Conservation (phyloP, 2,113 vertebrate genomes). For the Cyanoderma ruficeps region DNA sequence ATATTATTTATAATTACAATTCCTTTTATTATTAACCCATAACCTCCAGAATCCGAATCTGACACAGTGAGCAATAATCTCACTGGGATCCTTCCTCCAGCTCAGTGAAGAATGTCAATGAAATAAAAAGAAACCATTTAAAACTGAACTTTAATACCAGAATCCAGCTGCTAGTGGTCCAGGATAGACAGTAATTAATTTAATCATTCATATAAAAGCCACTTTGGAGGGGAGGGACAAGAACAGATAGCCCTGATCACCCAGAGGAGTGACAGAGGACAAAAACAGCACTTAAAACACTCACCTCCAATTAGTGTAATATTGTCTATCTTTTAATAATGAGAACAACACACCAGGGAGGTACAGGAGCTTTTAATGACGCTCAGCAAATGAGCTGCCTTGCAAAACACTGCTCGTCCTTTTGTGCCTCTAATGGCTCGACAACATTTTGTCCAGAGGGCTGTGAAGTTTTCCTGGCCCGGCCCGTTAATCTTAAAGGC, state of each 20-base stretch:
- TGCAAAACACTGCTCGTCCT: neutral
- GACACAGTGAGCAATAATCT: neutral
- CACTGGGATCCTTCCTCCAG: neutral
- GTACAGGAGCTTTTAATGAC: slow-evolving; percentile 27
- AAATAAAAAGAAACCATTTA: neutral
- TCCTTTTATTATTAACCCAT: neutral
- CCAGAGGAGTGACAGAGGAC: neutral
- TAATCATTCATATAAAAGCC: neutral
- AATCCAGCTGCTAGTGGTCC: neutral
- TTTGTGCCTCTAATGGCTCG: slow-evolving; percentile 8
- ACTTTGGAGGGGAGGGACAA: neutral
- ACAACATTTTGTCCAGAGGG: slow-evolving; percentile 38
- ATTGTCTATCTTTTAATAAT: slow-evolving; percentile 36
- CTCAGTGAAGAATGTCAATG: neutral
- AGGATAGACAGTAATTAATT: neutral
- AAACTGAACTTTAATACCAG: neutral
- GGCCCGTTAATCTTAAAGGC: slow-evolving; percentile 32
- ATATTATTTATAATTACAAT: neutral
- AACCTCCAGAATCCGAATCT: neutral
- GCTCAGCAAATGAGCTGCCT: slow-evolving; percentile 2
- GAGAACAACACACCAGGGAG: slow-evolving; percentile 10
- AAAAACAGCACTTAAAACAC: neutral
- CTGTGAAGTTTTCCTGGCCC: neutral
- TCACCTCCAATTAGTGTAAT: neutral
- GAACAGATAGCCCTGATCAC: neutral